Base-by-base conservation (phyloP, 2,888 invertebrate genomes). In the Archips xylosteana region DNA sequence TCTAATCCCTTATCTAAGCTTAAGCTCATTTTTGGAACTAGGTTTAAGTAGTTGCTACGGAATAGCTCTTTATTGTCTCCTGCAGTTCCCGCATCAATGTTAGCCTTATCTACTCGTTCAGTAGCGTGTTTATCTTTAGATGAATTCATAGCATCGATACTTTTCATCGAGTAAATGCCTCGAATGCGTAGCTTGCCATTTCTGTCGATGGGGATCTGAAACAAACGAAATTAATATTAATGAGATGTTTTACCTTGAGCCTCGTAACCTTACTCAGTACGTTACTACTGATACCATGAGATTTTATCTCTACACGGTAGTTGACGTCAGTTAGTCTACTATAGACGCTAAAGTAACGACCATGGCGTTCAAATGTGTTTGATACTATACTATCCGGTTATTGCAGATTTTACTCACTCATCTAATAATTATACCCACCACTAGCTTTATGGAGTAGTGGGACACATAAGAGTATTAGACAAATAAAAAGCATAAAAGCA, bases 181-280 rank as follows among this genome's bases (percentile, higher is more conserved):
- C 90, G 87, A 68, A 91, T 82, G 78, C 92, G 88, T 80, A 91
- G 81, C 83, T 92, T 92, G 80, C 88, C 91, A 90, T 92, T 91
- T 85, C 89, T 89, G 80, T 93, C 94, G 80, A 92, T 87, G 70
- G 94, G 94, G 75, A 94, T 93, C 94, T 94, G 92, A 77, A 92
- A 93, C 76, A 81, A 83, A 69, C 76, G 78, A 79, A 75, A 74
- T 34, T 61, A 76, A 70, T 70, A 61, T 70, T 5, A 73, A 64
- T 69, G 13, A 34, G 34, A 51, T 69, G 69, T 68, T 61, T 61
- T 60, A 59, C 49, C 59, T 15, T 54, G 57, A 32, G 9, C 10
- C 54, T 47, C 49, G 57, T 12, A 36, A 49, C 49, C 61, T 15
- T 23, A 12, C 15, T 36, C 49, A 3, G 34, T 59, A 49, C 23